Evolutionary conservation across 1,140 invertebrate genomes (phyloP), one percentile per base, ranked within the genome.

Genomic region (Drosophila bocki): DNA sequence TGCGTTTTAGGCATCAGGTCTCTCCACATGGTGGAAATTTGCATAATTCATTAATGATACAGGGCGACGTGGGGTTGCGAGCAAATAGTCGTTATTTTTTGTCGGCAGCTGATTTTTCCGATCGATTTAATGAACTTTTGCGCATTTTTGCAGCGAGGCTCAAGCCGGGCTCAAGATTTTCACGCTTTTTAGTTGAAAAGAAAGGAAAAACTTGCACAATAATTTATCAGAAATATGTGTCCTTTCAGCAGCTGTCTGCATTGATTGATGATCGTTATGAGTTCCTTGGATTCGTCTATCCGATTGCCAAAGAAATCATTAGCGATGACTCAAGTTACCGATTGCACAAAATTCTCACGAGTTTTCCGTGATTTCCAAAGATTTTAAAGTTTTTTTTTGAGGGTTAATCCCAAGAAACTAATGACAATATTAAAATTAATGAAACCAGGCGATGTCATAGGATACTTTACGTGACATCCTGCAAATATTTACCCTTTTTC

Each of bases 341-440:
- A 67, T 51, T 44, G n/a, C 39, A 51, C 15, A 58, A 65, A 47
- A 67, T 85, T 85, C 82, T 78, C 80, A 88, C 84, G 84, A 44
- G 32, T 83, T 88, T 65, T 51, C 48, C 15, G 17, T 50, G 47
- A 54, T 60, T 47, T 64, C 12, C 19, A 1, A 44, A 39, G 33
- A 37, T 56, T 61, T 48, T 65, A n/a, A 44, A 58, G 37, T 35
- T 53, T 44, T 72, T 22, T 64, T 62, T 82, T 68, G 58, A 51
- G 70, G 68, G 58, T 57, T 61, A 51, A 17, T 32, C 15, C 64
- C 51, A 19, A n/a, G 62, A 70, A 90, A 78, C 77, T 88, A 88
- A 87, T 87, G 84, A 84, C 85, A 87, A 78, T 81, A 87, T 87
- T 87, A 87, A 87, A 90, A 87, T 90, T 81, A 87, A 87, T 87